Base-by-base conservation (phyloP, 2,113 vertebrate genomes). In the Pogonocichla stellata region DNA sequence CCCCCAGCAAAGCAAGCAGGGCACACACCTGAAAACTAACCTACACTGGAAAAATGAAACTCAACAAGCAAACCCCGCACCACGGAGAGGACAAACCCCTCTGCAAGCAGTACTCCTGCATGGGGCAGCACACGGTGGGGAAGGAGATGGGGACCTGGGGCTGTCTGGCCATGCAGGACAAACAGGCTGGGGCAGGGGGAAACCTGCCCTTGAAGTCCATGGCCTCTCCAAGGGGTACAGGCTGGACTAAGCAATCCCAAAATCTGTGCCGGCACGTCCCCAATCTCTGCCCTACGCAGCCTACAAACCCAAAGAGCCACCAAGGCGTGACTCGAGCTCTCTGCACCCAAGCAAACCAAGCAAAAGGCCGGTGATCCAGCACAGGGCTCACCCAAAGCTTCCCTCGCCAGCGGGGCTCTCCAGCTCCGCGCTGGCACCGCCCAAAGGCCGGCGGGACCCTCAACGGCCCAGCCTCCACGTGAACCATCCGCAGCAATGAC, bases 401-500 rank as follows among this genome's bases (percentile, higher is more conserved):
- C 92, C 92, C 86, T 78, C 6, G 34, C 61, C 92, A 60, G 62
- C 13, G 8, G 90, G 79, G 60, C 86, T 69, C 74, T 43, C 94
- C 88, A 40, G 93, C 92, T 88, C 89, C 26, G 9, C 66, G 28
- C 79, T 20, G 38, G 95, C 79, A 20, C 94, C 34, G 84, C 95
- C 96, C 93, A 13, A 87, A 95, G 83, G 84, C 82, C 2, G 90
- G 50, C 9, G 42, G 88, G 84, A 80, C 94, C 92, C 94, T 84
- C 73, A 42, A 18, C 2, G 28, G 74, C 70, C 93, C 90, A 34
- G 83, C 92, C 88, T 92, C 90, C 64, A 38, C 51, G 61, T 78
- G 92, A 94, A 93, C 95, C 96, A 96, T 96, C 93, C 82, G 71
- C 94, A 93, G 93, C 91, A 83, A 92, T 45, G 94, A 97, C 90